Evolutionary conservation across 2,113 vertebrate genomes (phyloP).

Genomic region (Apteryx owenii): DNA sequence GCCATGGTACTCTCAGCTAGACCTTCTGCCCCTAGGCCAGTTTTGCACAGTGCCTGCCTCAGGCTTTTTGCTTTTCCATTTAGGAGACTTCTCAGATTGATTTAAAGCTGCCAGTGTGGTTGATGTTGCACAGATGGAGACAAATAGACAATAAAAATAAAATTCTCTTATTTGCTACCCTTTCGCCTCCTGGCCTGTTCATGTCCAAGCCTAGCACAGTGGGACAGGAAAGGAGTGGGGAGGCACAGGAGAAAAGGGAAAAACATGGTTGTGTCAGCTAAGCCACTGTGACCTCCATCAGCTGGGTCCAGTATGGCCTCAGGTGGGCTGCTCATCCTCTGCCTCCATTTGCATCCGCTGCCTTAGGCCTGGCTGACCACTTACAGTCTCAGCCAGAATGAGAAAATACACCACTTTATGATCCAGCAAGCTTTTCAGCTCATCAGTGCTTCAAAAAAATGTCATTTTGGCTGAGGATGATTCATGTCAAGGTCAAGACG

Average conservation of each 20-base stretch:
- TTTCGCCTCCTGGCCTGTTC: not conserved
- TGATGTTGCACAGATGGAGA: not conserved
- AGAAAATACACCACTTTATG: not conserved
- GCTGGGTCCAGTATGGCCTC: not conserved
- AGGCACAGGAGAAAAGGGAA: not conserved
- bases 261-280: not conserved
- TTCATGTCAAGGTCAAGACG: not conserved
- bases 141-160: not conserved
- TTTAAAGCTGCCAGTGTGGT: not conserved
- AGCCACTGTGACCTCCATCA: not conserved
- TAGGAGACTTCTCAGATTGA: not conserved
- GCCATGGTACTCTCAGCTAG: not conserved
- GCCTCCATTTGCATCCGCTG: not conserved
- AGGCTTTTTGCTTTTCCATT: not conserved
- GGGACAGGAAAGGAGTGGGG: not conserved
- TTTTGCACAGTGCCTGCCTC: not conserved
- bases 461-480: not conserved
- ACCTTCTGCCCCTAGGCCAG: not conserved
- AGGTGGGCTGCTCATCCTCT: not conserved
- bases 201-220: not conserved
- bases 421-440: not conserved
- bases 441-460: not conserved
- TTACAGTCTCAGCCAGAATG: not conserved
- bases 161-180: not conserved
- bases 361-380: not conserved